Evolutionary conservation across 2,797 vertebrate genomes (phyloP).

Genomic region (Gadopsis marmoratus): DNA sequence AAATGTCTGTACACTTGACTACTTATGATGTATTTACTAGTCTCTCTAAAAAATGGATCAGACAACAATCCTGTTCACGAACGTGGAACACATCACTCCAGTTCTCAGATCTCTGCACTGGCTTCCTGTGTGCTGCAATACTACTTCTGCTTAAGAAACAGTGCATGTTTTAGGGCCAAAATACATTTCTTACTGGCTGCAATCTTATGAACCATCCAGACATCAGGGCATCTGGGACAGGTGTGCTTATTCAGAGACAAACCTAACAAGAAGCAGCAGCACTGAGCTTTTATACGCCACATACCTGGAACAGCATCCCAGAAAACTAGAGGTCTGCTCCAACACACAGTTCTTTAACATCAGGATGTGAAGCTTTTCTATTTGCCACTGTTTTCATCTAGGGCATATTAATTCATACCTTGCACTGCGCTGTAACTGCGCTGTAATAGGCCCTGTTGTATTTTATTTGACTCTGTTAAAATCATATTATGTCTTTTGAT

Average conservation of each 20-base stretch:
- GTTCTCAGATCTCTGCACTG: too few relatives aligned
- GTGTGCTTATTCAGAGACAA: not conserved
- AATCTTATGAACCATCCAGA: not conserved
- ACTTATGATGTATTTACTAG: not conserved
- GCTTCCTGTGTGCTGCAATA: not conserved
- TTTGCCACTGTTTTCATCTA: not conserved
- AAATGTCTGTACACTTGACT: not conserved
- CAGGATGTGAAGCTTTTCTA: not conserved
- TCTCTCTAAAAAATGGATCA: not conserved
- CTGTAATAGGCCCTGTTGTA: too few relatives aligned
- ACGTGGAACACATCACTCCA: not conserved
- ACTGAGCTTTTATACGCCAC: not conserved
- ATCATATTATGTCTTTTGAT: not conserved
- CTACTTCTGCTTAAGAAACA: not conserved
- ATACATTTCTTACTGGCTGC: not conserved
- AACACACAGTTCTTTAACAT: not conserved
- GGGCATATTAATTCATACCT: not conserved
- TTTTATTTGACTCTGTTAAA: too few relatives aligned
- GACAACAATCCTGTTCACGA: not conserved
- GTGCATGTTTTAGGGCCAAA: not conserved
- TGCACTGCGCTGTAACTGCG: not conserved
- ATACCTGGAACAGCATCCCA: not conserved
- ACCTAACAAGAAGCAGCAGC: not conserved
- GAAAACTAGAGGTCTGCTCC: not conserved
- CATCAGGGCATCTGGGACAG: not conserved